Percentiles rank a stretch among this genome's conserved stretches.
Evolutionary conservation across 2,797 vertebrate genomes (phyloP).

Genomic region (Danio albolineatus): DNA sequence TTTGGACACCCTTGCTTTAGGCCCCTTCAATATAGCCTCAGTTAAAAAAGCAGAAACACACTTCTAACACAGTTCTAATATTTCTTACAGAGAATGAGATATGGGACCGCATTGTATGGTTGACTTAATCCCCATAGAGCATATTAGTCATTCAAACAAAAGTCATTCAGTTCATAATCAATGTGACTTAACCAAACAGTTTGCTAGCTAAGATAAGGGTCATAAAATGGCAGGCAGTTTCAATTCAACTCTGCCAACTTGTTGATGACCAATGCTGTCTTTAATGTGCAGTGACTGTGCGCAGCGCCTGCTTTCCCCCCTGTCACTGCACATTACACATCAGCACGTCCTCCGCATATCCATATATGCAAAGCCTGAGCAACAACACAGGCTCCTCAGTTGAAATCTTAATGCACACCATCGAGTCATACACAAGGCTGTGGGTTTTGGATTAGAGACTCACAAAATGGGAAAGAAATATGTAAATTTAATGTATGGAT

Average conservation of each 20-base stretch:
- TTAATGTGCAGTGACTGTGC: background rate
- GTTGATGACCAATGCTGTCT: constrained; percentile 8
- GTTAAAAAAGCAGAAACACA: background rate
- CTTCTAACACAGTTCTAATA: background rate
- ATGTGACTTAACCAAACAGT: background rate
- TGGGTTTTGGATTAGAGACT: constrained; percentile 10
- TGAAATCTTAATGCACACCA: background rate
- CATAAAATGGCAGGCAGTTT: background rate
- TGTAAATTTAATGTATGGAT: background rate
- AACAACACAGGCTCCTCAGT: background rate
- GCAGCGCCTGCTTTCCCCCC: background rate
- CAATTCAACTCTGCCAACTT: background rate
- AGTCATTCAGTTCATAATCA: constrained; percentile 1
- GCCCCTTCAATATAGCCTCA: background rate
- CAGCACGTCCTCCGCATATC: background rate
- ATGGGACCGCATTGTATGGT: background rate
- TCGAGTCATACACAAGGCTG: background rate
- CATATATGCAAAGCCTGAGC: background rate
- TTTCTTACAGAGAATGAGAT: background rate
- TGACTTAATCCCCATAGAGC: constrained; percentile 3
- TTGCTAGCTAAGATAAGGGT: background rate
- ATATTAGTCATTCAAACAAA: background rate
- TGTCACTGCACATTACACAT: background rate
- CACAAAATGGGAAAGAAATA: background rate
- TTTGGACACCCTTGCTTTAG: no score